Conservation (phyloP, 2,113 vertebrate genomes). For the Gambusia affinis region DNA sequence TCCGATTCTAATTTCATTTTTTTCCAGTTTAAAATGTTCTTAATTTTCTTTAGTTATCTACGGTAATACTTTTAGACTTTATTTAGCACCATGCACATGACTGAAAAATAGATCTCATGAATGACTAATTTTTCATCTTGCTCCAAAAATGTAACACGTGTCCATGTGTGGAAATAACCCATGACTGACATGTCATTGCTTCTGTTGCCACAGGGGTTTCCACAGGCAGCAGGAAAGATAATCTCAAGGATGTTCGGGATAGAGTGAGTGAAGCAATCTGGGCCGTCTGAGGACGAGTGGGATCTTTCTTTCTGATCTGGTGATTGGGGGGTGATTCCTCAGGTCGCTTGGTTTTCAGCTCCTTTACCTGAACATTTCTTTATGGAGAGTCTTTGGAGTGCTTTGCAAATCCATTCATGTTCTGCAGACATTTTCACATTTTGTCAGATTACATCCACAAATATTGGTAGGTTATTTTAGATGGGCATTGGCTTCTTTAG, state of each 20-base stretch:
- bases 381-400: neutral
- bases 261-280: constrained; percentile 79
- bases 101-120: constrained; percentile 14
- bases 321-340: constrained; percentile 37
- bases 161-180: constrained; percentile 31
- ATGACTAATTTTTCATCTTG: constrained; percentile 25
- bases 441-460: no score
- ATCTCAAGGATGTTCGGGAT: constrained; percentile 68
- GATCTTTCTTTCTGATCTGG: constrained; percentile 48
- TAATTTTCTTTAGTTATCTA: neutral
- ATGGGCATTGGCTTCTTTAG: neutral
- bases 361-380: constrained; percentile 8
- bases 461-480: no score
- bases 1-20: neutral
- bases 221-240: constrained; percentile 60
- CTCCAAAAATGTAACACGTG: constrained; percentile 9
- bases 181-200: constrained; percentile 67
- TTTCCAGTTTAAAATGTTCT: neutral
- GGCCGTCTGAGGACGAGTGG: constrained; percentile 29
- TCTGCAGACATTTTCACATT: no score
- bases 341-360: constrained; percentile 10
- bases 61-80: neutral
- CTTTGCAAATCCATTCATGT: no score
- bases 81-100: neutral
- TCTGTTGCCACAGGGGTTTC: constrained; percentile 72